Conservation (phyloP, 2,113 vertebrate species). For the Aspiorhynchus laticeps region DNA sequence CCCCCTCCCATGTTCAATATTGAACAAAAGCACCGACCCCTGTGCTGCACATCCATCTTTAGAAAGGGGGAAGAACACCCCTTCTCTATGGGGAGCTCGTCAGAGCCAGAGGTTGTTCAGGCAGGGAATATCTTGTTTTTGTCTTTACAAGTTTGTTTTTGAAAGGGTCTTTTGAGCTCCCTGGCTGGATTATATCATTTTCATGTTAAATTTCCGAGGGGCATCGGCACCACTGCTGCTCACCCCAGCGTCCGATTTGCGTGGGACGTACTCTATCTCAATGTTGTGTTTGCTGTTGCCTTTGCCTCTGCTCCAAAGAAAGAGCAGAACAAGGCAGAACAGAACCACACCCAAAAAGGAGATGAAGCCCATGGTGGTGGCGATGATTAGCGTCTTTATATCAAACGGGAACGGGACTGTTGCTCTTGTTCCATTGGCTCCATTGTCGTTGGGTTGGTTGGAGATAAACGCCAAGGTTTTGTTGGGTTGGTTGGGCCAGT, state of each 20-base stretch:
- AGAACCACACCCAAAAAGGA: constrained; percentile 97
- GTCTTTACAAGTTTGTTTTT: constrained; percentile 53
- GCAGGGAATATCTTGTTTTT: constrained; percentile 66
- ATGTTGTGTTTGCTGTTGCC: constrained; percentile 99
- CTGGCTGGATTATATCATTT: constrained; percentile 89
- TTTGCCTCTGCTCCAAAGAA: constrained; percentile 98
- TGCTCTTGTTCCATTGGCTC: constrained; percentile 90
- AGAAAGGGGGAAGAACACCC: constrained; percentile 58
- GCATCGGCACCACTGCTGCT: constrained; percentile 86
- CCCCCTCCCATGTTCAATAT: constrained; percentile 60
- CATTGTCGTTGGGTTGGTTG: constrained; percentile 93
- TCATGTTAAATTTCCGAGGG: constrained; percentile 99
- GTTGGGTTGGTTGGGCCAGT: constrained; percentile 96
- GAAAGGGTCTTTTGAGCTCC: constrained; percentile 56
- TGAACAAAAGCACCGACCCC: constrained; percentile 66
- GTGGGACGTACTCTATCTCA: constrained; percentile 96
- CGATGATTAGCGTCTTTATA: constrained; percentile 98
- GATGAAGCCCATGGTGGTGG: constrained; percentile 99
- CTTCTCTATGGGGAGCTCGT: constrained; percentile 70
- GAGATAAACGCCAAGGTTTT: constrained; percentile 98
- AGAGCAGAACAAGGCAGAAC: constrained; percentile 97
- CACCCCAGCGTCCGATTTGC: constrained; percentile 94
- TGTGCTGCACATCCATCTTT: constrained; percentile 59
- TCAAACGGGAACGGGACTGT: constrained; percentile 96
- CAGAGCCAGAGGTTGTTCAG: constrained; percentile 71